phyloP scores from a whole-genome alignment of 2,797 vertebrate genomes.

The Thripadectes ignobilis region DNA sequence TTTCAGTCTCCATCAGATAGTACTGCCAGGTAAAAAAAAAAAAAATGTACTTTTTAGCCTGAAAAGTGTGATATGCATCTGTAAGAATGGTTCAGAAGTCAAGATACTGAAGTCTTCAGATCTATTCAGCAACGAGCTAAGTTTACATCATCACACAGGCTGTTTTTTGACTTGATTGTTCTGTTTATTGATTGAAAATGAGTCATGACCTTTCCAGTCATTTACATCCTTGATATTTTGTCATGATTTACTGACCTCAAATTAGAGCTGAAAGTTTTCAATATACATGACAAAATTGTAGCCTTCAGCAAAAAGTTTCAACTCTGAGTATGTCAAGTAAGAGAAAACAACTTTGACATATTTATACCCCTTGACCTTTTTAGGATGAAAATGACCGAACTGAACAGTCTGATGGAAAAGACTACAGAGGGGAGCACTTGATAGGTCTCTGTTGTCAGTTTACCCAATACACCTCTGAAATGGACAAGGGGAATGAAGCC shows the following conservation, averaged over 20 bases:
- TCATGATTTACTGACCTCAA: not conserved
- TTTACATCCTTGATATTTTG: constrained; percentile 2
- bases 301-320: constrained; percentile 25
- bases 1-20: not conserved
- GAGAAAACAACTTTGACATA: constrained; percentile 11
- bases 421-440: not conserved
- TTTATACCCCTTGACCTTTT: not conserved
- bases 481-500: not conserved
- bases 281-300: not conserved
- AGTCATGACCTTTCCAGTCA: not conserved
- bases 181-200: not conserved
- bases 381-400: not conserved
- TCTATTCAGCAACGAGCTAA: not conserved
- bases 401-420: not conserved
- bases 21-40: not conserved
- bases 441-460: not conserved
- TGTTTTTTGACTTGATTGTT: not conserved
- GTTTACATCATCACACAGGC: not conserved
- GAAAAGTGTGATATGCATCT: not conserved
- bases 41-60: not conserved
- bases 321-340: constrained; percentile 8
- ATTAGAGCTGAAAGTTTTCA: constrained; percentile 1
- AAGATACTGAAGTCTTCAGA: not conserved
- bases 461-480: not conserved
- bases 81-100: not conserved